Evolutionary conservation across 2,797 vertebrate genomes (phyloP).

Genomic region (Todus mexicanus): DNA sequence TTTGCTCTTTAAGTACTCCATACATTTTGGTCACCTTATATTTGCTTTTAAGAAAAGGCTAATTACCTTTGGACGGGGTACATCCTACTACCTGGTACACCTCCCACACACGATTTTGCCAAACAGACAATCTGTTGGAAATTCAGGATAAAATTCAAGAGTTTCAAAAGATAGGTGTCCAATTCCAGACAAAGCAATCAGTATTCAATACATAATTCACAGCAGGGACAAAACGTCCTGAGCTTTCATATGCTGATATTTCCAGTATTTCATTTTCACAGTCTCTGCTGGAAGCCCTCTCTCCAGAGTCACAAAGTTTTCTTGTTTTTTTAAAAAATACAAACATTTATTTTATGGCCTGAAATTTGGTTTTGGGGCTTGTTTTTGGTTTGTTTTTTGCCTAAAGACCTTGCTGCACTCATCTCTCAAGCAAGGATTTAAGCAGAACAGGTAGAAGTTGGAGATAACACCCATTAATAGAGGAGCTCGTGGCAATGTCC

Average conservation of each 20-base stretch:
- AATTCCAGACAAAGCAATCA: constrained; percentile 35
- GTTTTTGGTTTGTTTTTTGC: background rate
- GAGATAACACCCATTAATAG: background rate
- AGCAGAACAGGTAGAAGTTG: background rate
- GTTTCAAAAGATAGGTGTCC: background rate
- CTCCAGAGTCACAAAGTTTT: constrained; percentile 15
- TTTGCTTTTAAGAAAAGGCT: background rate
- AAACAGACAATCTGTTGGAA: background rate
- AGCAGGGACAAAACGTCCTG: constrained; percentile 17
- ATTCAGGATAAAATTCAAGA: background rate
- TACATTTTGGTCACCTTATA: background rate
- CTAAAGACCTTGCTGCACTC: background rate
- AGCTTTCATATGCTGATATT: background rate
- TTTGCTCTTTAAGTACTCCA: background rate
- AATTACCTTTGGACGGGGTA: background rate
- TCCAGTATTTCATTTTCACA: constrained; percentile 32
- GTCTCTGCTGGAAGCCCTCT: constrained; percentile 28
- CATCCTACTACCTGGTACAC: background rate
- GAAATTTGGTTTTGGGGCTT: background rate
- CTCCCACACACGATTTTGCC: background rate
- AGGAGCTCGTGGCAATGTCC: no score
- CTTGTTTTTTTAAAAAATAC: background rate
- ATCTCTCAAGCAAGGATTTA: background rate
- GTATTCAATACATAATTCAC: constrained; percentile 43
- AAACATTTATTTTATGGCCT: constrained; percentile 15